These are phyloP conservation scores for Plebejus anna DNA, from an alignment of 2,888 invertebrate species.

Conservation along the genomic window DNA sequence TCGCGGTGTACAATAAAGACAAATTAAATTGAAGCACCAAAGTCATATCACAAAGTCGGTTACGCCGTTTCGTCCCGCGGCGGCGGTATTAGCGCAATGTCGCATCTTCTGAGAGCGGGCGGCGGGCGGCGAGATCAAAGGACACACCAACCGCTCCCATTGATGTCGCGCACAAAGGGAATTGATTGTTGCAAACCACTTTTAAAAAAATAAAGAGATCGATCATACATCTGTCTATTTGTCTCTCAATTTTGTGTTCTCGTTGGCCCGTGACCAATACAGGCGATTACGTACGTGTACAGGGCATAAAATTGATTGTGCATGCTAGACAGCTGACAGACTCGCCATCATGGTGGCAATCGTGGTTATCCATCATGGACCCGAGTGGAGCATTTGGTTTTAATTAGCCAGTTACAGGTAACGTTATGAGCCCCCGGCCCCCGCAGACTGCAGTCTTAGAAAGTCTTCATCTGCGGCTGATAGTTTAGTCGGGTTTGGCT, in stretches of 20 bases:
- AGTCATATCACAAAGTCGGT: constrained; percentile 41
- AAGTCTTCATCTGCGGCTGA: no score
- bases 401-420: no score
- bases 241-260: constrained; percentile 33
- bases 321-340: no score
- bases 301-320: no score
- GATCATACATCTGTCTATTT: constrained; percentile 63
- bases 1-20: constrained; percentile 8
- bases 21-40: constrained; percentile 27
- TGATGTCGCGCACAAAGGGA: constrained; percentile 78
- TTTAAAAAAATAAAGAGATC: constrained; percentile 61
- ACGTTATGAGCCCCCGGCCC: no score
- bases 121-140: constrained; percentile 78
- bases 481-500: no score
- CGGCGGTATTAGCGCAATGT: constrained; percentile 73
- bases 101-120: constrained; percentile 72
- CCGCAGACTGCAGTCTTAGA: no score
- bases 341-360: no score
- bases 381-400: no score
- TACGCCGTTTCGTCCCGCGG: constrained; percentile 58
- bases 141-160: constrained; percentile 77
- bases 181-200: constrained; percentile 78
- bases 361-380: no score
- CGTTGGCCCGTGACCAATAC: background rate
- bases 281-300: background rate